Base-by-base conservation (phyloP, 2,888 invertebrate genomes). In the Acanthosoma haemorrhoidale region DNA sequence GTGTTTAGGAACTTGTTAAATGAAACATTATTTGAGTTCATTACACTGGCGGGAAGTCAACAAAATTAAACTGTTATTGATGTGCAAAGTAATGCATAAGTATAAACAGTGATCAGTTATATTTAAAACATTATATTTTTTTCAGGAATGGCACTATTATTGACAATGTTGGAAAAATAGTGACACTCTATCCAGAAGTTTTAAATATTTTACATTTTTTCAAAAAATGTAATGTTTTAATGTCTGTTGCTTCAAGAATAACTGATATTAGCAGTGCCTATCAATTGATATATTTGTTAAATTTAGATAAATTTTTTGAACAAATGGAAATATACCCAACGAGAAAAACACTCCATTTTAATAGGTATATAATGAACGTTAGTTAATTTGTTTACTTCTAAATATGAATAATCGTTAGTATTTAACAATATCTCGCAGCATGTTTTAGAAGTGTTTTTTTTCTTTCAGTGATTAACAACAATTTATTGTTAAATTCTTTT, bases 281-380 rank as follows among this genome's bases (percentile, higher is more conserved):
- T 57, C 75, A 76, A 34, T 71, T 77, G 25, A 67, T 77, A 16
- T 73, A 75, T 41, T 69, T 75, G 29, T 76, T 77, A 64, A 64
- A 73, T 64, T 72, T 77, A 43, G 67, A 73, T n/a, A 58, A 75
- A 11, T 74, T 68, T 58, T 76, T 77, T 66, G 70, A 68, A 16
- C 76, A 74, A 61, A 75, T 74, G 67, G 75, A 76, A 72, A 76
- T 77, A 34, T 77, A 76, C 72, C 76, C 76, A 6, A 74, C 75
- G 15, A 61, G 70, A 13, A 77, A 77, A 71, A 73, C 69, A 3
- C 58, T 73, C 18, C 76, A 76, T 71, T 76, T 77, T 68, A 58
- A 70, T 13, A 71, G 72, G 74, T 75, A 71, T 73, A 73, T 66
- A 68, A 29, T 1, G 34, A 25, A 38, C 51, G 25, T 25, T 13